A percentile compares a stretch with the other conserved stretches of the same genome.
phyloP scores from a whole-genome alignment of 2,797 vertebrate species.

The Betta splendens region DNA sequence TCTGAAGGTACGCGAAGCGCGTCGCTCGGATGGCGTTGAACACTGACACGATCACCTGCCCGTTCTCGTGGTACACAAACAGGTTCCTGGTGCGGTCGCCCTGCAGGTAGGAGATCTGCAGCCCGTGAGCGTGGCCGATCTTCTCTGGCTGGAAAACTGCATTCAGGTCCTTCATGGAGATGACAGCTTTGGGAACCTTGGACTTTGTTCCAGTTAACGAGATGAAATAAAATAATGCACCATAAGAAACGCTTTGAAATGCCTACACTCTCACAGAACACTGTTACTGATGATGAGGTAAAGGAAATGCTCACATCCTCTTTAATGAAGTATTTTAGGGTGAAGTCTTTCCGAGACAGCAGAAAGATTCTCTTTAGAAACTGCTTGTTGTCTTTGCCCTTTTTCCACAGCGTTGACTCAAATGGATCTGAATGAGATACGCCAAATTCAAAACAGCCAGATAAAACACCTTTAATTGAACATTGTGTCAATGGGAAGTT shows the following conservation, averaged over 20 bases:
- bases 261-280: neutral
- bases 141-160: constrained; percentile 90
- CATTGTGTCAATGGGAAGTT: neutral
- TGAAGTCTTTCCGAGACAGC: constrained; percentile 84
- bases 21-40: constrained; percentile 90
- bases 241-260: constrained; percentile 1
- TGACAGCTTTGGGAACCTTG: constrained; percentile 85
- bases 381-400: constrained; percentile 84
- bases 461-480: no score
- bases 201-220: constrained; percentile 63
- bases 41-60: constrained; percentile 91
- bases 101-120: constrained; percentile 87
- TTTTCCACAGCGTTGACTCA: constrained; percentile 88
- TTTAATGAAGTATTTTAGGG: constrained; percentile 88
- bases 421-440: constrained; percentile 70
- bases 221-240: neutral
- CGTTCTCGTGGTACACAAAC: constrained; percentile 90
- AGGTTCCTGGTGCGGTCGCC: constrained; percentile 84
- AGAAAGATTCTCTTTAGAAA: constrained; percentile 86
- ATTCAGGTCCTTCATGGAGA: constrained; percentile 87
- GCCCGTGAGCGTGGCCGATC: constrained; percentile 84
- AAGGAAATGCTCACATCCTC: constrained; percentile 81
- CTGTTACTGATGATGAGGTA: neutral
- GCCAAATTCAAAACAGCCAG: constrained; percentile 11
- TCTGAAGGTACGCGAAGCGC: constrained; percentile 85